Base-by-base conservation (phyloP, 1,140 invertebrate genomes). In the Elymnias hypermnestra region DNA sequence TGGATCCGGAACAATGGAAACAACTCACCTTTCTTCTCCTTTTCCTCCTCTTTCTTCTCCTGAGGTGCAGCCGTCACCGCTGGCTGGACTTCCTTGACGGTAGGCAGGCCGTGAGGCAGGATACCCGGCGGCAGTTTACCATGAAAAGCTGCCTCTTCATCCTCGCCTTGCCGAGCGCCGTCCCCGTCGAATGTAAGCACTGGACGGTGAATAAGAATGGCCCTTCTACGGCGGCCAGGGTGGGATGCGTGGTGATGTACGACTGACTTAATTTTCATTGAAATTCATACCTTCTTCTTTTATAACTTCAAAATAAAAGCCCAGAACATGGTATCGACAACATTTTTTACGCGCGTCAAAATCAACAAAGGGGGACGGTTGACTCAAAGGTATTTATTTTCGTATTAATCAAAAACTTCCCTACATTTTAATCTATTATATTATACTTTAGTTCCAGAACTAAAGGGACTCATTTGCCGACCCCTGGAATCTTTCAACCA, bases 151-250 rank as follows among this genome's bases (percentile, higher is more conserved):
- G 72, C 76, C 66, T 97, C 96, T 85, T 97, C 95, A 76, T 98
- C 96, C 88, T 98, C 97, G 89, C 95, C 95, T 94, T 95, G 95
- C 87, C 92, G 82, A 42, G 73, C 81, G 65, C 58, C 77, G 66
- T 84, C 91, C 90, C 98, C 96, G 91, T 95, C 95, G 95, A 96
- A 99, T 90, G 97, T 97, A 91, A 99, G 94, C 94, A 98, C 97
- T 99, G 92, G 92, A 88, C 88, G 94, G 94, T 94, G 92, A 95
- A 94, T 95, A 94, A 94, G 91, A 88, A 86, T 81, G 82, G 79
- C 77, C 81, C 77, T 79, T 68, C 57, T 68, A 58, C 56, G 57
- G 56, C 50, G 48, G 48, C 60, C 45, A 51, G 50, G 40, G 49
- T 43, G 50, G 28, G 23, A 45, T 55, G 51, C 42, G 42, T 15